Evolutionary conservation across 2,797 vertebrate species (phyloP).

Genomic region (Melanotaenia maccullochi): DNA sequence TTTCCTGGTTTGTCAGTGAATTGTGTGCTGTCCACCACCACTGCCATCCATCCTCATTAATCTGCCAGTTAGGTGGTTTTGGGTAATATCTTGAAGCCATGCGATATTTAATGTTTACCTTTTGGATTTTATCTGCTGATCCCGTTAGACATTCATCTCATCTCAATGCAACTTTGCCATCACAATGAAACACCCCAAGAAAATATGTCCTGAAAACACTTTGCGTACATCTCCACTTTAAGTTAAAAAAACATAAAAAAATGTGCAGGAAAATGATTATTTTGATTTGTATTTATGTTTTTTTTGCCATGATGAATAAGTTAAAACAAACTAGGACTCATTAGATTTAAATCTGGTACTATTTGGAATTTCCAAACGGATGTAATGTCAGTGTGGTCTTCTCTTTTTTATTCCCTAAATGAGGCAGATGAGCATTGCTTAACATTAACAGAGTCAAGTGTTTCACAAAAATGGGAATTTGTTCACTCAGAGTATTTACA

Average conservation of each 20-base stretch:
- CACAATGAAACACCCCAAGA: background rate
- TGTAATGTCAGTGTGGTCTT: background rate
- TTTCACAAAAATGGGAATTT: constrained; percentile 34
- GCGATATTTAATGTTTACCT: too few relatives aligned
- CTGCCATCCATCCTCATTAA: background rate
- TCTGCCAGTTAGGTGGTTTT: background rate
- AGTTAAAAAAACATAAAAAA: background rate
- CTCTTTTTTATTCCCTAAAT: background rate
- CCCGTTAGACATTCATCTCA: background rate
- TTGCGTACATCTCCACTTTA: background rate
- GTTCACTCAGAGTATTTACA: background rate
- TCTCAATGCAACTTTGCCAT: background rate
- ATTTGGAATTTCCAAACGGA: constrained; percentile 39
- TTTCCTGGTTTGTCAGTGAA: background rate
- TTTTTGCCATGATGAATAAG: constrained; percentile 4
- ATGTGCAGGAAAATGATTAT: background rate
- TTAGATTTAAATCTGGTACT: constrained; percentile 14
- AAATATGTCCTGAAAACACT: background rate
- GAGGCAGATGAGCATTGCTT: constrained; percentile 7
- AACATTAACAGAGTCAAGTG: constrained; percentile 10
- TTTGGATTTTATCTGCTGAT: background rate
- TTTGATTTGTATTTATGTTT: background rate
- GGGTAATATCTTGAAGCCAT: background rate
- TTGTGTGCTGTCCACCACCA: background rate
- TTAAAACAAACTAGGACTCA: background rate